Evolutionary conservation across 2,113 vertebrate genomes (phyloP), one percentile per base, ranked within the genome.

Genomic region (Cyanistes caeruleus): DNA sequence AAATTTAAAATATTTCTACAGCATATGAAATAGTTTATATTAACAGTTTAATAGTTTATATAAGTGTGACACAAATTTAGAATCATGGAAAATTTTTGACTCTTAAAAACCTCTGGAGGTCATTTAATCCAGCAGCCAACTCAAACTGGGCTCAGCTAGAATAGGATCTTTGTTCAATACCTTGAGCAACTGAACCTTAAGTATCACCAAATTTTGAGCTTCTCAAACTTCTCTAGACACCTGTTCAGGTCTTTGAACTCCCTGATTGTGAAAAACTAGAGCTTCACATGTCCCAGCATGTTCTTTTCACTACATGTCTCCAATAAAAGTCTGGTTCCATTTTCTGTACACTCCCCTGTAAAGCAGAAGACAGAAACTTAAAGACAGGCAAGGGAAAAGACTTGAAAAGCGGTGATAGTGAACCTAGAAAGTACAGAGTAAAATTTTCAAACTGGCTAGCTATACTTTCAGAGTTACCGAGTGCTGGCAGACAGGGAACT

Each of bases 281-380:
- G 13, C 74, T 73, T 85, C 24, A 9, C 4, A 3, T 58, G 31
- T 65, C 2, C 11, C 20, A 53, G 0, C 0, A 1, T 46, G 8
- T 46, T 46, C 22, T 89, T 87, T 70, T 33, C 8, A n/a, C 21
- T 63, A 4, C 3, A 2, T 19, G 18, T 14, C 5, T 78, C 8
- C 33, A 46, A 3, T 27, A 59, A 58, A 93, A 79, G 9, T 39
- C 37, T 89, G 21, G 2, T 15, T 93, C 12, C 35, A 1, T 51
- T 53, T 87, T 30, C 43, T 78, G 10, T 70, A 48, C 5, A 0
- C 3, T 74, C 4, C 24, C 5, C 23, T 41, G 3, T 31, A 67
- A 84, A 67, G 48, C 6, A 77, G 24, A 75, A 88, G 35, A 65
- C 25, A 65, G 31, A 59, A 85, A 55, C 22, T 51, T 84, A 33